These are phyloP conservation scores for Chloroceryle inda DNA, from an alignment of 2,797 vertebrate genomes.

Conservation along the genomic window DNA sequence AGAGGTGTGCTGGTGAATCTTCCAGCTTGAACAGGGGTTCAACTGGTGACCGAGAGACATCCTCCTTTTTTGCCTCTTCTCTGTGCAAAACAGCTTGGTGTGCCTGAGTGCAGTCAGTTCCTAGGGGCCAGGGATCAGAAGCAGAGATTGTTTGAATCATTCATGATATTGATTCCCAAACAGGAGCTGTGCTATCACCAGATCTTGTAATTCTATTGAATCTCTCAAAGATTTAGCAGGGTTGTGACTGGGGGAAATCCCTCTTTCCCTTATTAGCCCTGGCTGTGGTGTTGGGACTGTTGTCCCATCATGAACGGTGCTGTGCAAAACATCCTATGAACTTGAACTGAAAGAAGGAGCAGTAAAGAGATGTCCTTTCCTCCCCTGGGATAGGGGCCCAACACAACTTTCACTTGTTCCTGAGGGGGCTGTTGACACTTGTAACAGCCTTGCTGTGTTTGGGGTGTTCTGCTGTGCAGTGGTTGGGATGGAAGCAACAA, in stretches of 20 bases:
- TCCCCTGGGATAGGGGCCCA: neutral
- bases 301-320: neutral
- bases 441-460: neutral
- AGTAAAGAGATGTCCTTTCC: neutral
- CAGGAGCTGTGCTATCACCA: neutral
- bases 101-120: neutral
- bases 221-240: neutral
- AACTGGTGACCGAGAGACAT: neutral
- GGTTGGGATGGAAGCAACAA: neutral
- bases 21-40: neutral
- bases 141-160: neutral
- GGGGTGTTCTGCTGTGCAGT: neutral
- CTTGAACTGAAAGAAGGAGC: neutral
- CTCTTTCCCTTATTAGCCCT: neutral
- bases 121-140: neutral
- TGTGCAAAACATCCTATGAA: neutral
- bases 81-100: neutral
- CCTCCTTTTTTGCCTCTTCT: neutral
- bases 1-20: neutral
- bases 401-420: neutral
- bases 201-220: neutral
- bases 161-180: neutral
- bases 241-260: neutral
- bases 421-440: neutral
- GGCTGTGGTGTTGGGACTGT: neutral